phyloP scores from a whole-genome alignment of 2,888 invertebrate species.

The Lasioglossum villosulum region DNA sequence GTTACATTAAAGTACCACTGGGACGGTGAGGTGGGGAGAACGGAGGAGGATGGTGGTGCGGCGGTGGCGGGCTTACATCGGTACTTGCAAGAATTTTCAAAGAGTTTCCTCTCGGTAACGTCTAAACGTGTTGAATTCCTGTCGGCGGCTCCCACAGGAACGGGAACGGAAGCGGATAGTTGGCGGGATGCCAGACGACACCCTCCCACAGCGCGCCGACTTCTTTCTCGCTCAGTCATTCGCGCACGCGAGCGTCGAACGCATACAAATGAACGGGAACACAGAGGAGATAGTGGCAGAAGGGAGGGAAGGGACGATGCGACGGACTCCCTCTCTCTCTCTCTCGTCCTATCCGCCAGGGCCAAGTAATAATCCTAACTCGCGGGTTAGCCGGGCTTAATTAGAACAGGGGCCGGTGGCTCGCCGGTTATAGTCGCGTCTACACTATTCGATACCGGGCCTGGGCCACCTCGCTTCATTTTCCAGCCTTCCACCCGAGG shows the following conservation, averaged over 20 bases:
- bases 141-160: slow-evolving; percentile 69
- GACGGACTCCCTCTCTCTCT: background rate
- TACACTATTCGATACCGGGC: slow-evolving; percentile 73
- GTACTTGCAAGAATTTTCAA: slow-evolving; percentile 66
- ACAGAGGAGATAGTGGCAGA: background rate
- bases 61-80: slow-evolving; percentile 41
- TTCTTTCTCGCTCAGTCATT: slow-evolving; percentile 63
- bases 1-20: slow-evolving; percentile 59
- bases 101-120: slow-evolving; percentile 64
- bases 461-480: slow-evolving; percentile 64
- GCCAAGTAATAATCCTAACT: slow-evolving; percentile 82
- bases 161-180: slow-evolving; percentile 74
- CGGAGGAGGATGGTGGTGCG: background rate
- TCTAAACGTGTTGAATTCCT: slow-evolving; percentile 72
- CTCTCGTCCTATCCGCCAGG: slow-evolving; percentile 49
- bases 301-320: background rate
- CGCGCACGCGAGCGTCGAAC: slow-evolving; percentile 24
- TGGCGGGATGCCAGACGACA: slow-evolving; percentile 78
- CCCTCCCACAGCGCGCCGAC: slow-evolving; percentile 31
- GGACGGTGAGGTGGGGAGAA: background rate
- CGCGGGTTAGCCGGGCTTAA: slow-evolving; percentile 82
- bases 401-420: slow-evolving; percentile 81
- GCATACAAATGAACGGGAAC: background rate
- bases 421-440: slow-evolving; percentile 75
- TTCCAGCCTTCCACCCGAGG: slow-evolving; percentile 38